These are phyloP conservation scores for Meles meles DNA, from an alignment of 2,113 vertebrate species.

Conservation along the genomic window DNA sequence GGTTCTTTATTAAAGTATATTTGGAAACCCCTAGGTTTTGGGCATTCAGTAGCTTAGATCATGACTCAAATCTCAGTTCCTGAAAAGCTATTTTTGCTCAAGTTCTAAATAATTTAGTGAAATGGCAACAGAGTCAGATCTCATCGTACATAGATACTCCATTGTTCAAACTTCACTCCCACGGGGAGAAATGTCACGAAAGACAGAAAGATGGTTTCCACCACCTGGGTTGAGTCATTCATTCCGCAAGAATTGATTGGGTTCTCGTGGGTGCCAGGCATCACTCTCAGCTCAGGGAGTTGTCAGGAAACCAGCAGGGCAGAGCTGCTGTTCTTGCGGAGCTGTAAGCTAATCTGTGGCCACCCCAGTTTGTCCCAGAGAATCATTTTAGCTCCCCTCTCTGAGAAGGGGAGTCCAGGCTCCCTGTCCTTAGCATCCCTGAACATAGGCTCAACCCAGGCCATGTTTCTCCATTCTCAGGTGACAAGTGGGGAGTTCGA, in stretches of 20 bases:
- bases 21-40: background rate
- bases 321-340: background rate
- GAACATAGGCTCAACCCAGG: background rate
- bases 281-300: background rate
- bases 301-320: background rate
- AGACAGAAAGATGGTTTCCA: background rate
- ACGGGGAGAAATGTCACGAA: background rate
- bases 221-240: background rate
- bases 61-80: background rate
- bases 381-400: background rate
- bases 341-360: background rate
- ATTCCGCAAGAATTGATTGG: background rate
- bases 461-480: background rate
- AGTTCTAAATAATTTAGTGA: constrained; percentile 10
- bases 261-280: background rate
- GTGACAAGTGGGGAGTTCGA: background rate
- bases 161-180: background rate
- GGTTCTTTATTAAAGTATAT: background rate
- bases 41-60: background rate
- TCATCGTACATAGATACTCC: background rate
- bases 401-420: background rate
- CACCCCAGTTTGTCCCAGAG: background rate
- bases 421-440: background rate
- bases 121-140: background rate
- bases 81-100: constrained; percentile 24